A percentile compares a stretch with the other conserved stretches of the same genome.
Evolutionary conservation across 92 coral and sea anemone species (phyloP).

Genomic region (Bergia puertoricense): DNA sequence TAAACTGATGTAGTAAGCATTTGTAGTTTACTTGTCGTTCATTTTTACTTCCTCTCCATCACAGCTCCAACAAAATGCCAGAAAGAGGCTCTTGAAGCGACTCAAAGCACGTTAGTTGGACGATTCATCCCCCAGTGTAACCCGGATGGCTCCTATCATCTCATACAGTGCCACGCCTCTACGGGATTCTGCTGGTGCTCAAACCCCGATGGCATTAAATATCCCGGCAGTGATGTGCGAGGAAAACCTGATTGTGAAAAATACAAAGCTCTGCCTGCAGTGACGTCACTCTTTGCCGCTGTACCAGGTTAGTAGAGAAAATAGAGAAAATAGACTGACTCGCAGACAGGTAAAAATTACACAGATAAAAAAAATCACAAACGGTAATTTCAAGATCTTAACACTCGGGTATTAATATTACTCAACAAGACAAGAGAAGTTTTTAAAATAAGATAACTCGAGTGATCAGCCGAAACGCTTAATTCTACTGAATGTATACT

Average conservation of each 20-base stretch:
- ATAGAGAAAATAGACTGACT: neutral
- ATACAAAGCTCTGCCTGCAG: neutral
- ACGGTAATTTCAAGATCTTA: no score
- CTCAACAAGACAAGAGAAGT: no score
- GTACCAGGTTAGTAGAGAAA: neutral
- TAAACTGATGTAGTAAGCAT: neutral
- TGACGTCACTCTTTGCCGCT: neutral
- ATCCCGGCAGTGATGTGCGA: conserved; percentile 13
- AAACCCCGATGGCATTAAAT: conserved; percentile 28
- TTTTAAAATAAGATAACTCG: no score
- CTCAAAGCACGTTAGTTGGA: conserved; percentile 4
- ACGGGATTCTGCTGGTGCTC: conserved; percentile 54
- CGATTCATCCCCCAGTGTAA: conserved; percentile 49
- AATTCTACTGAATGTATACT: no score
- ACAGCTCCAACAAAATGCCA: conserved; percentile 17
- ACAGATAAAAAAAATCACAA: no score
- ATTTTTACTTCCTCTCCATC: neutral
- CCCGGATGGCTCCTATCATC: conserved; percentile 47
- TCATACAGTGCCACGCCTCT: conserved; percentile 41
- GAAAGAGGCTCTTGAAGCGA: neutral
- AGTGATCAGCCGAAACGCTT: no score
- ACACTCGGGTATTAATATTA: no score
- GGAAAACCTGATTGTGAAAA: conserved; percentile 16
- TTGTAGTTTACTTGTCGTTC: no score
- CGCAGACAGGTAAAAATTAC: no score